Evolutionary conservation across 2,888 invertebrate genomes (phyloP).

Genomic region (Folsomia candida): DNA sequence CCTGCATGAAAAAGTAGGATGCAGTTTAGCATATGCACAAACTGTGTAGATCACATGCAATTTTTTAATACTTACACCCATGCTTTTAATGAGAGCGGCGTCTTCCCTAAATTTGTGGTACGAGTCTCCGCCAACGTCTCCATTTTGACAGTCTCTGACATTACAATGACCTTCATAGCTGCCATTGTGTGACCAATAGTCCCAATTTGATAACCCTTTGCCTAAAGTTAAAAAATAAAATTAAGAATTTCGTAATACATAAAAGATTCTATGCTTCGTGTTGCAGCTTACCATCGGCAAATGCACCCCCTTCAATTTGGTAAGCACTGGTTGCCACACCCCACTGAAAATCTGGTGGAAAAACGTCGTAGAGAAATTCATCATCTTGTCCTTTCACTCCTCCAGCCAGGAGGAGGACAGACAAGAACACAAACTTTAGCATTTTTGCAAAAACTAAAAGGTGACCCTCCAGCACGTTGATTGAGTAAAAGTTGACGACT

Average conservation of each 20-base stretch:
- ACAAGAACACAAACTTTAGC: no score
- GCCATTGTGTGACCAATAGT: constrained; percentile 53
- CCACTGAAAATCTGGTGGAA: neutral
- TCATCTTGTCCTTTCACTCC: no score
- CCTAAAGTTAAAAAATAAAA: constrained; percentile 49
- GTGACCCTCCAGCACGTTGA: no score
- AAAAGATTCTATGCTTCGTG: neutral
- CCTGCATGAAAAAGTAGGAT: no score
- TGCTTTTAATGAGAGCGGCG: neutral
- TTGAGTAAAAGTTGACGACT: no score
- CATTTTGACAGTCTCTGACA: constrained; percentile 53
- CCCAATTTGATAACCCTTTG: constrained; percentile 54
- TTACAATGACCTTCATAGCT: constrained; percentile 22
- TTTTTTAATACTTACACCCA: constrained; percentile 11
- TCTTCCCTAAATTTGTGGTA: constrained; percentile 5
- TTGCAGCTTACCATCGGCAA: constrained; percentile 13
- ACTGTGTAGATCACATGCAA: no score
- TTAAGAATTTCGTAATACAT: neutral
- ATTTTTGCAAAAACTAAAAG: no score
- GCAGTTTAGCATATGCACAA: no score
- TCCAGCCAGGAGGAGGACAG: no score
- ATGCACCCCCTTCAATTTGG: constrained; percentile 27
- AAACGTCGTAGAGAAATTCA: neutral
- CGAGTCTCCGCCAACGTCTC: constrained; percentile 50
- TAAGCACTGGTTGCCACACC: constrained; percentile 22